phyloP scores from a whole-genome alignment of 2,888 invertebrate genomes.

The Lamellibrachia satsuma region DNA sequence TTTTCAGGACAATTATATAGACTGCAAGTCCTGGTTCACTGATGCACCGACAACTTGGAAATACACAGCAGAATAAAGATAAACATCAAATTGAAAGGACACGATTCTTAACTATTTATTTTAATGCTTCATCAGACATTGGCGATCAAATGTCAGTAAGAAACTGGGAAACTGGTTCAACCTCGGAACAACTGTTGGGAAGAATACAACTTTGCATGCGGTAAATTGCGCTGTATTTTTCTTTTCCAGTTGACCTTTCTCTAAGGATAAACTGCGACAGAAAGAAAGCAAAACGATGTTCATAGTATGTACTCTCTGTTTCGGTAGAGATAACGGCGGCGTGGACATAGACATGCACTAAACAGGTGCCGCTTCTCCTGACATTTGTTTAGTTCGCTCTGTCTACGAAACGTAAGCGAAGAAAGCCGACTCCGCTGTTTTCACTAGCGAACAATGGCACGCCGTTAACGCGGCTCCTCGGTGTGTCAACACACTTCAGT shows the following conservation, averaged over 20 bases:
- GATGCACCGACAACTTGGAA: too few species aligned
- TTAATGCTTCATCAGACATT: too few species aligned
- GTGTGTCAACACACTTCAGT: constrained; percentile 17
- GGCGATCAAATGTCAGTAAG: too few species aligned
- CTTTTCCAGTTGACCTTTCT: not conserved
- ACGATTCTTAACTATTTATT: too few species aligned
- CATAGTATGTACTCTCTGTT: not conserved
- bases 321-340: not conserved
- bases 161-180: too few species aligned
- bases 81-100: too few species aligned
- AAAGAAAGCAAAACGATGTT: not conserved
- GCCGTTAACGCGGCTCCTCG: not conserved
- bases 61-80: too few species aligned
- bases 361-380: not conserved
- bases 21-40: too few species aligned
- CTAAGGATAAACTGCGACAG: not conserved
- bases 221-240: not conserved
- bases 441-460: constrained; percentile 8
- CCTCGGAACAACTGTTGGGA: too few species aligned
- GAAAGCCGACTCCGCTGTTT: constrained; percentile 1
- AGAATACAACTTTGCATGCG: too few species aligned
- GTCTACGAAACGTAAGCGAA: not conserved
- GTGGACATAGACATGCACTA: not conserved
- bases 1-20: too few species aligned
- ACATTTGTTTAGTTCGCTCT: not conserved